Base-by-base conservation (phyloP, 2,113 vertebrate genomes). In the Anguilla rostrata region DNA sequence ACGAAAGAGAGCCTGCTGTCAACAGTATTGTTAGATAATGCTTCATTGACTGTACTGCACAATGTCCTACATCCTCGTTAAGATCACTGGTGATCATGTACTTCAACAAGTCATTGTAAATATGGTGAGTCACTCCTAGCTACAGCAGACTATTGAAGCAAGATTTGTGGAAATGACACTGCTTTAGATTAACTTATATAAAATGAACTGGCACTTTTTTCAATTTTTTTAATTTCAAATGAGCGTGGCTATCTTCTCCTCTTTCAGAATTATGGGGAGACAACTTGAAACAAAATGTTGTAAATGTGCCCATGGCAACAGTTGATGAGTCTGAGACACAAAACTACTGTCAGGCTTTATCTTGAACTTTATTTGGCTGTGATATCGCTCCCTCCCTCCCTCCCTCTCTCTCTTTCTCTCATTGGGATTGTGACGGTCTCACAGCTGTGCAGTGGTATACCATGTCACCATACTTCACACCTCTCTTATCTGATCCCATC, bases 401-500 rank as follows among this genome's bases (percentile, higher is more conserved):
- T 81, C 34, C 0, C 49, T 18, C 82, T 83, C 82, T 56, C 49
- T 57, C 79, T 81, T 39, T 81, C 79, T 81, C 79, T 40, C 29
- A 16, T 41, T 81, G 29, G 15, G 3, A 39, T 29, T 80, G 22
- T 63, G 92, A 92, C 92, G 91, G 91, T 91, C 26, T 89, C 88
- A 71, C 34, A 34, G 43, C 43, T 46, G 43, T 87, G 85, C 86
- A 22, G 3, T 6, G 84, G 85, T 90, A 88, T 90, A 84, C 46
- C 81, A 88, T 89, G 90, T 92, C 87, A 49, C 82, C 78, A 91
- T 92, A 91, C 88, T 93, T 80, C 88, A 88, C 91, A 90, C 91
- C 83, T 87, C 88, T 78, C 49, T 93, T 93, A 94, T 93, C 93
- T 93, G 90, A 94, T 92, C 89, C 86, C 86, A 91, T 92, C 92